Evolutionary conservation across 1,140 invertebrate genomes (phyloP), one percentile per base, ranked within the genome.

Genomic region (Andrena cerasifolii): DNA sequence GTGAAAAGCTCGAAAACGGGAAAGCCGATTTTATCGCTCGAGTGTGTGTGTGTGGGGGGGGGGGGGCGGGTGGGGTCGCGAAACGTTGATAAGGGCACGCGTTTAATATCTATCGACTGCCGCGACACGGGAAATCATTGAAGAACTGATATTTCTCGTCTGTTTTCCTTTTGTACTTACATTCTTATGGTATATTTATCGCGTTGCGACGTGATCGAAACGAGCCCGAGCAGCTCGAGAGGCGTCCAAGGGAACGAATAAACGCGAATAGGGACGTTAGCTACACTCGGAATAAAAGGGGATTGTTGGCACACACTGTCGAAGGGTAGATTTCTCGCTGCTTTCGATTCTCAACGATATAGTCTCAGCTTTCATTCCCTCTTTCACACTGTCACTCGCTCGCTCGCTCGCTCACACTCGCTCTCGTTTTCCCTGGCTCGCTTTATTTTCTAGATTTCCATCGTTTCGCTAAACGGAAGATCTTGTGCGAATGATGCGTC

Each of bases 241-340:
- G 73, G 31, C 62, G 45, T 67, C 53, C 43, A 77, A 80, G 68
- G 45, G 80, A 80, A 84, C 54, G 65, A 74, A 40, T 61, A 68
- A 78, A 77, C 49, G 71, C 54, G 80, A 75, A 40, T 59, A 53
- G 74, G 74, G 74, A 78, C 68, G 53, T 80, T 68, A 79, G 77
- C 77, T 83, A 77, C 49, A 77, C 68, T 79, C 61, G 75, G 82
- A 68, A 71, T 85, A 83, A 74, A 81, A 49, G 31, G 26, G 68
- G 67, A 56, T 91, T 87, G 86, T 92, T 92, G 91, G 91, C 91
- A 92, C 91, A 92, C 91, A 90, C 90, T 91, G 88, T 91, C 86
- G 70, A 83, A 79, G 79, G 85, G 84, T 90, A 61, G 66, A 78
- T 58, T 71, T 83, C 59, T 68, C 49, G 74, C 65, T 78, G 79